These are phyloP conservation scores for Aethes cnicana DNA, from an alignment of 2,888 invertebrate species.

Conservation along the genomic window DNA sequence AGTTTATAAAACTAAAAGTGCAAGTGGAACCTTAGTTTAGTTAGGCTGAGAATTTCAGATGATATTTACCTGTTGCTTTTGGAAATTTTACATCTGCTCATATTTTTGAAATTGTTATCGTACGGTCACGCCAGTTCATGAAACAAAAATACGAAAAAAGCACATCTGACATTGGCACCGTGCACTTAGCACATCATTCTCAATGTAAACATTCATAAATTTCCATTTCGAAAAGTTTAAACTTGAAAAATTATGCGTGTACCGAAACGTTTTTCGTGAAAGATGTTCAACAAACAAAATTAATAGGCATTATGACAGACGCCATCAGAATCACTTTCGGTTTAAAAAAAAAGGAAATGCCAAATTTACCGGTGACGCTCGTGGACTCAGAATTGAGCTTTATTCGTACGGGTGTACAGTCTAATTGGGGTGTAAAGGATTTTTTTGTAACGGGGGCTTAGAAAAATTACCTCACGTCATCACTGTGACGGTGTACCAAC, in stretches of 20 bases:
- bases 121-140: too few species aligned
- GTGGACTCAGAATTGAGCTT: conserved; percentile 10
- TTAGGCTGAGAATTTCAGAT: too few species aligned
- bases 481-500: conserved; percentile 44
- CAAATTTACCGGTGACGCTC: conserved; percentile 9
- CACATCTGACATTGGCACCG: conserved; percentile 23
- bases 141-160: too few species aligned
- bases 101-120: too few species aligned
- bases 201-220: conserved; percentile 10
- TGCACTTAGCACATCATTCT: conserved; percentile 4
- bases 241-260: conserved; percentile 18
- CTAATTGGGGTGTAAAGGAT: not conserved
- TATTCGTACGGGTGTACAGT: not conserved
- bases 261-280: conserved; percentile 18
- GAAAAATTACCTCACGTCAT: conserved; percentile 50
- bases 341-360: conserved; percentile 37
- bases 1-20: too few species aligned
- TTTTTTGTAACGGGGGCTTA: conserved; percentile 33
- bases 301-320: conserved; percentile 42
- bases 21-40: too few species aligned
- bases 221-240: conserved; percentile 5
- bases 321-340: conserved; percentile 41
- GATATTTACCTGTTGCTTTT: too few species aligned
- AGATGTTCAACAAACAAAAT: conserved; percentile 37
- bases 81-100: too few species aligned